These are phyloP conservation scores for Cebidichthys violaceus DNA, from an alignment of 2,113 vertebrate genomes.

Conservation along the genomic window DNA sequence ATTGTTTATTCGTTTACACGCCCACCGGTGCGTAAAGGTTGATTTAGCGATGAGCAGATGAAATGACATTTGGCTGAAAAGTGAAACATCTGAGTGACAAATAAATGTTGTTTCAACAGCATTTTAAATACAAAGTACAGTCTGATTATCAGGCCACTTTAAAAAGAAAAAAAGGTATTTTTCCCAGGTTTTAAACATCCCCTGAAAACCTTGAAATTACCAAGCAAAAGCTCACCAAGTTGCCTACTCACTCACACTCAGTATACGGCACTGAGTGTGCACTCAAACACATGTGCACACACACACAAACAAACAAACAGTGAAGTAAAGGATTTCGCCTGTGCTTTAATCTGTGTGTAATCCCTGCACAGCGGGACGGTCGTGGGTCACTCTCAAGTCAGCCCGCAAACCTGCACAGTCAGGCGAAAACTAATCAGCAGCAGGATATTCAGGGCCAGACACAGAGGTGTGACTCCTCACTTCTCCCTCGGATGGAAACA, in stretches of 20 bases:
- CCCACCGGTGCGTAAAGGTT: no score
- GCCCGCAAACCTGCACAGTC: slow-evolving; percentile 50
- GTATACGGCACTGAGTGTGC: no score
- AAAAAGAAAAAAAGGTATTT: not conserved
- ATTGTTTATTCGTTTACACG: not conserved
- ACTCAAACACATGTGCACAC: not conserved
- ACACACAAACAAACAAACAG: not conserved
- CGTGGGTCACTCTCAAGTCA: slow-evolving; percentile 24
- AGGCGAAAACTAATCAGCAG: slow-evolving; percentile 37
- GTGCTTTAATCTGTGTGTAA: slow-evolving; percentile 55
- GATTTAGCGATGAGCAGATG: not conserved
- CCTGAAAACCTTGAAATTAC: slow-evolving; percentile 1
- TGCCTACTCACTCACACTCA: not conserved
- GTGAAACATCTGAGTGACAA: not conserved
- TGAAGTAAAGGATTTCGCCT: slow-evolving; percentile 1
- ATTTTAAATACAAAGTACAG: not conserved
- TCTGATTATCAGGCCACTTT: not conserved
- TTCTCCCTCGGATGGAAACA: slow-evolving; percentile 2
- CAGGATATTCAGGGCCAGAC: slow-evolving; percentile 39
- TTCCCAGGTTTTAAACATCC: not conserved
- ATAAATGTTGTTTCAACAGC: not conserved
- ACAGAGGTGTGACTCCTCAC: slow-evolving; percentile 33
- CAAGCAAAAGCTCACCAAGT: not conserved
- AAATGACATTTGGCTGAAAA: not conserved
- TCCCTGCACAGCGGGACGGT: slow-evolving; percentile 45